Percentiles rank a stretch among this genome's conserved stretches.
phyloP scores from a whole-genome alignment of 2,797 vertebrate genomes.

The Malurus splendens region DNA sequence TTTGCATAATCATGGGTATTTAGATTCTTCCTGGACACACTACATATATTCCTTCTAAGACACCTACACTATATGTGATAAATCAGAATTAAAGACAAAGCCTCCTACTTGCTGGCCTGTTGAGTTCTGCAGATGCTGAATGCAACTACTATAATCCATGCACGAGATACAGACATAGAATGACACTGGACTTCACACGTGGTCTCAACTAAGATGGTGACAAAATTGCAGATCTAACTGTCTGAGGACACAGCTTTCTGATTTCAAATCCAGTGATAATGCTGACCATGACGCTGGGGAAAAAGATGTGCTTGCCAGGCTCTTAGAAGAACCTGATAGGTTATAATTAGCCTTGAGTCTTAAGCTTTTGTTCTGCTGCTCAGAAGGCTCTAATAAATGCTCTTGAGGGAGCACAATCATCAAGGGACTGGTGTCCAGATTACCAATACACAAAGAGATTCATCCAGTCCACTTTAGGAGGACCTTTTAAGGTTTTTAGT shows the following conservation, averaged over 20 bases:
- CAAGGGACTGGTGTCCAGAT: neutral
- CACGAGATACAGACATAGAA: neutral
- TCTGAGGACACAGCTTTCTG: neutral
- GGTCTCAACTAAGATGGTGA: neutral
- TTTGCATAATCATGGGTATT: neutral
- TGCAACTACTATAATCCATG: neutral
- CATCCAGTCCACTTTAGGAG: neutral
- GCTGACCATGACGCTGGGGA: fast-evolving
- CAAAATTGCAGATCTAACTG: neutral
- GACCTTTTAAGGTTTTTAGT: neutral
- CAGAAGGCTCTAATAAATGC: neutral
- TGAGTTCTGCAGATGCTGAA: neutral
- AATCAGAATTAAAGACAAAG: neutral
- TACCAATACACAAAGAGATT: neutral
- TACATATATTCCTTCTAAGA: neutral
- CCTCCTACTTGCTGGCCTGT: neutral
- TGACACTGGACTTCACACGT: neutral
- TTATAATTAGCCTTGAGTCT: neutral
- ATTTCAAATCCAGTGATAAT: neutral
- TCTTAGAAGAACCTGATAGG: neutral
- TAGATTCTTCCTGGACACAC: neutral
- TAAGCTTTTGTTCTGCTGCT: neutral
- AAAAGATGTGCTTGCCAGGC: neutral
- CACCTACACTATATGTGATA: neutral
- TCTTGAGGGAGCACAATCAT: neutral